phyloP scores from a whole-genome alignment of 1,140 invertebrate species.

The Drosophila ogumai region DNA sequence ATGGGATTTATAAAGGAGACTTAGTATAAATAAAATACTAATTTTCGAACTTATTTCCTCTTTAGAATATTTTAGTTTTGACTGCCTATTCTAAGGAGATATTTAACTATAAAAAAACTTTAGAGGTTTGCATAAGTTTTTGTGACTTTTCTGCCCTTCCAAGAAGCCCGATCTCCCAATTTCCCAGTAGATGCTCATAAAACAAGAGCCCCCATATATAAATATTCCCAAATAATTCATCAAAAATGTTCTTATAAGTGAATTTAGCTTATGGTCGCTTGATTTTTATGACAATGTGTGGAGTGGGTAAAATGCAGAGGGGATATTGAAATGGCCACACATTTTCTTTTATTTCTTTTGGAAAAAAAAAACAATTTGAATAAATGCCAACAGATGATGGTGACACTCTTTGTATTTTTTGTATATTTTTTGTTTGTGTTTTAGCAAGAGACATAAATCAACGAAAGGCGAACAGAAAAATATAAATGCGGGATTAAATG shows the following conservation, averaged over 20 bases:
- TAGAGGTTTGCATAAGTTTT: background rate
- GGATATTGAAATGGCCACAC: background rate
- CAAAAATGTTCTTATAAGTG: constrained; percentile 40
- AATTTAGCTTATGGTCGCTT: constrained; percentile 33
- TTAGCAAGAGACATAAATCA: constrained; percentile 80
- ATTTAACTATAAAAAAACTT: background rate
- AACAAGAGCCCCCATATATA: constrained; percentile 24
- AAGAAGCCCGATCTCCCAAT: background rate
- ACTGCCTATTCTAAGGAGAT: background rate
- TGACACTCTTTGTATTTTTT: constrained; percentile 40
- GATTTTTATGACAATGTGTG: constrained; percentile 38
- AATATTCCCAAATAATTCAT: constrained; percentile 45
- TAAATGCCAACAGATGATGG: constrained; percentile 59
- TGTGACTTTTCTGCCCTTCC: background rate
- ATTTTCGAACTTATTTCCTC: no score
- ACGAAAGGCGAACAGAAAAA: constrained; percentile 54
- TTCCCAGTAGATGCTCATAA: constrained; percentile 11
- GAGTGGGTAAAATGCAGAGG: constrained; percentile 24
- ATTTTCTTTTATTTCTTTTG: constrained; percentile 22
- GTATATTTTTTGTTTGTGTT: constrained; percentile 32
- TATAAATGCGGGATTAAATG: constrained; percentile 79
- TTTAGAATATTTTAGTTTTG: background rate
- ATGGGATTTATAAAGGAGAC: background rate
- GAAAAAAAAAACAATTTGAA: constrained; percentile 64
- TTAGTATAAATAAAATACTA: background rate